Conservation (phyloP, 2,113 vertebrate species). For the Cathartes aura region DNA sequence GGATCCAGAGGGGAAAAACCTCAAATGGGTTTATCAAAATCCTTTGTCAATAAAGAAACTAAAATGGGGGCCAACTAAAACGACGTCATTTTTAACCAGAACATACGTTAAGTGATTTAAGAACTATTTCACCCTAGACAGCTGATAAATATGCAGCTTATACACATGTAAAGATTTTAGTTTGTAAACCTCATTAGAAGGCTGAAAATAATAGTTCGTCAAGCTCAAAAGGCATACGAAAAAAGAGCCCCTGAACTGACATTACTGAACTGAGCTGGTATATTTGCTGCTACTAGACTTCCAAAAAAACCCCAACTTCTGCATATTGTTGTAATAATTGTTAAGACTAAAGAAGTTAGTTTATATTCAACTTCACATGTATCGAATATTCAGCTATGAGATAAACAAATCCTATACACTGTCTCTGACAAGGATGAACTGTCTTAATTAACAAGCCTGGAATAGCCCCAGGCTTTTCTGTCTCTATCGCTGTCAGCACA, state of each 20-base stretch:
- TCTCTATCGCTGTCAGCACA: not conserved
- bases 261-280: not conserved
- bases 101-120: not conserved
- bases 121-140: not conserved
- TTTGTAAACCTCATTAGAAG: not conserved
- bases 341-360: not conserved
- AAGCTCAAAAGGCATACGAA: not conserved
- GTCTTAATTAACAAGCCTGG: not conserved
- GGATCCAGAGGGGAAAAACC: not conserved
- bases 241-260: not conserved
- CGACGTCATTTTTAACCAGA: not conserved
- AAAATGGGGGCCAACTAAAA: not conserved
- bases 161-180: not conserved
- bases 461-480: not conserved
- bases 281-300: not conserved
- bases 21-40: not conserved
- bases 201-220: not conserved
- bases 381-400: not conserved
- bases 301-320: not conserved
- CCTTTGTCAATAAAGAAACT: conserved; percentile 55
- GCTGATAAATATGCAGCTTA: not conserved
- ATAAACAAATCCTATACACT: not conserved
- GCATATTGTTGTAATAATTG: not conserved
- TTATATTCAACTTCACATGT: not conserved
- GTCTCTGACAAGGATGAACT: not conserved